phyloP scores from a whole-genome alignment of 2,888 invertebrate genomes.

The Drosophila leonis region DNA sequence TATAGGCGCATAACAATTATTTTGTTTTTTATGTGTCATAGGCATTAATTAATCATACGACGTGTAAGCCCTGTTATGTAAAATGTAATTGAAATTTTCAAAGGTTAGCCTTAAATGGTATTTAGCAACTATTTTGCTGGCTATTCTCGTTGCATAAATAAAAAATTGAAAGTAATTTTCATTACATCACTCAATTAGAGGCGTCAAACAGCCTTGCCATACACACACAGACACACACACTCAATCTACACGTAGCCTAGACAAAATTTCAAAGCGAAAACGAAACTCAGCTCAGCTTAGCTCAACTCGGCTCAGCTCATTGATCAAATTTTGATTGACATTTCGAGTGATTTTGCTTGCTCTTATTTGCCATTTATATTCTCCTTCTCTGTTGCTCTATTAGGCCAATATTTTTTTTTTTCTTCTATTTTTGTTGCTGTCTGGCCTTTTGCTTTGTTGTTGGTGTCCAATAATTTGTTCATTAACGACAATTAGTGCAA shows the following conservation, averaged over 20 bases:
- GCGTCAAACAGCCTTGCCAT: constrained; percentile 67
- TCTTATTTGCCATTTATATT: constrained; percentile 30
- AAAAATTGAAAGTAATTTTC: constrained; percentile 77
- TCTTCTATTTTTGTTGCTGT: constrained; percentile 48
- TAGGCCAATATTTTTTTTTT: constrained; percentile 65
- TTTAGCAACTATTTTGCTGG: constrained; percentile 29
- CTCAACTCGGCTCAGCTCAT: constrained; percentile 56
- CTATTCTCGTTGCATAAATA: constrained; percentile 15
- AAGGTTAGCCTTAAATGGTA: constrained; percentile 15
- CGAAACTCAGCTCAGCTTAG: constrained; percentile 26
- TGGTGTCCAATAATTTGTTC: constrained; percentile 68
- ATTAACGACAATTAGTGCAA: constrained; percentile 75
- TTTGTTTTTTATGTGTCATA: constrained; percentile 5
- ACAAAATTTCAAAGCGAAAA: constrained; percentile 46
- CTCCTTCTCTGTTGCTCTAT: constrained; percentile 61
- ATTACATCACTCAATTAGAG: constrained; percentile 77
- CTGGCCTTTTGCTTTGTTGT: constrained; percentile 33
- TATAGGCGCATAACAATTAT: constrained; percentile 12
- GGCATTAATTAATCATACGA: constrained; percentile 29
- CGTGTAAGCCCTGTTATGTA: constrained; percentile 22
- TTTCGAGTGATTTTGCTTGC: constrained; percentile 68
- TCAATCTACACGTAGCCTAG: constrained; percentile 23
- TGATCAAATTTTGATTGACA: constrained; percentile 81
- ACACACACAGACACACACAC: constrained; percentile 38
- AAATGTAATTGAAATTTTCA: constrained; percentile 16